Base-by-base conservation (phyloP, 2,888 invertebrate species). In the Lithophane ornitopus region DNA sequence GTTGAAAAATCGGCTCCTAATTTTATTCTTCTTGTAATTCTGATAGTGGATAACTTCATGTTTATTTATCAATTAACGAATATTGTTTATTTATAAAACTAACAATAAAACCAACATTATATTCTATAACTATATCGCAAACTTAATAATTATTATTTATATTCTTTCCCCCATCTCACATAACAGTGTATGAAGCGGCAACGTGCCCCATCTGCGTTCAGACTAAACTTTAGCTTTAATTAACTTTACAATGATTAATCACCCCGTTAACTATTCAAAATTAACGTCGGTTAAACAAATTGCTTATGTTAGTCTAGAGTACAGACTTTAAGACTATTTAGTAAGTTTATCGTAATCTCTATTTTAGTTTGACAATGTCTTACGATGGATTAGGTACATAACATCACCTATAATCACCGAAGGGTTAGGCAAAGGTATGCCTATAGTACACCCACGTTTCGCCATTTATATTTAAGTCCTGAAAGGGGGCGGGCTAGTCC, bases 241-340 rank as follows among this genome's bases (percentile, higher is more conserved):
- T 90, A 90, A 91, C 89, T 90, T 89, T 88, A 72, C 82, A 72
- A 89, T 91, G 91, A 91, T 91, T 91, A 91, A 91, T 91, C 85
- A 88, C 90, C 76, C 70, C 41, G 78, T 63, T 82, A 88, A 88
- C 87, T 84, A 88, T 77, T 80, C 87, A 84, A 86, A 88, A 88
- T 88, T 87, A 88, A 87, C 89, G 76, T 82, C 74, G 67, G 78
- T 78, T 63, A 63, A 83, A 87, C 87, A 88, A 88, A 88, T 88
- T 88, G 82, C 80, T 87, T 79, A 83, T 84, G 83, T 87, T 78
- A 74, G 65, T 61, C 58, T 71, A 7, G 8, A 66, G 76, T 66
- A 44, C n/a, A 73, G 66, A 80, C 68, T 80, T 49, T 62, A 70
- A 70, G 63, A 80, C 67, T 68, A 84, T 84, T 86, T 69, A 26